Base-by-base conservation (phyloP, 2,797 vertebrate genomes). In the Neomorphus geoffroyi region DNA sequence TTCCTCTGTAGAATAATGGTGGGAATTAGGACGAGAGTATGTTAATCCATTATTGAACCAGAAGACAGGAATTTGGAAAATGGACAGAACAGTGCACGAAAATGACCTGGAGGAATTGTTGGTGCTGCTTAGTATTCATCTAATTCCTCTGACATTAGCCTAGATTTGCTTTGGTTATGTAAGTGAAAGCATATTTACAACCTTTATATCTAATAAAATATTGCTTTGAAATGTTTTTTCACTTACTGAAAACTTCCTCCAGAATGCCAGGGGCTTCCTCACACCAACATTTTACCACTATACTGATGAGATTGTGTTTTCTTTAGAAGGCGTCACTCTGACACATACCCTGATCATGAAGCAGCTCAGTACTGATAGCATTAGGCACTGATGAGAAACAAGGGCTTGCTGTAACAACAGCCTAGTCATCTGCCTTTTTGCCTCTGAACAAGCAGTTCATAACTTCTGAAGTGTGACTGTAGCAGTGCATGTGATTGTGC, bases 91-190 rank as follows among this genome's bases (percentile, higher is more conserved):
- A 19, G 37, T 28, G 21, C 21, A 77, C 26, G 71, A 51, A 85
- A 94, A 48, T 43, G 17, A 82, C 41, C 64, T 43, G 37, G 27
- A 88, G 23, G 41, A 82, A 71, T 35, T 88, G 48, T 45, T 64
- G 16, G 27, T 69, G 45, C 30, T 71, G 64, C 24, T 82, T 86
- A 90, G 84, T 77, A 58, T 64, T 57, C 0, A 51, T 77, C 45
- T 88, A 37, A 87, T 85, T 95, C 65, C 71, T 91, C 39, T 81
- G 65, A 65, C 37, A 17, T 88, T 69, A 93, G 16, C 66, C 32
- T 80, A 39, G 64, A 73, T 77, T 80, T 50, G n/a, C 6, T 46
- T 79, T 51, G 32, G 11, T 93, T 93, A 72, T 9, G 1, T 70
- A 92, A 92, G 39, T 5, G 64, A 43, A 48, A 11, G 13, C 39